Base-by-base conservation (phyloP, 2,888 invertebrate genomes). In the Eupeodes luniger region DNA sequence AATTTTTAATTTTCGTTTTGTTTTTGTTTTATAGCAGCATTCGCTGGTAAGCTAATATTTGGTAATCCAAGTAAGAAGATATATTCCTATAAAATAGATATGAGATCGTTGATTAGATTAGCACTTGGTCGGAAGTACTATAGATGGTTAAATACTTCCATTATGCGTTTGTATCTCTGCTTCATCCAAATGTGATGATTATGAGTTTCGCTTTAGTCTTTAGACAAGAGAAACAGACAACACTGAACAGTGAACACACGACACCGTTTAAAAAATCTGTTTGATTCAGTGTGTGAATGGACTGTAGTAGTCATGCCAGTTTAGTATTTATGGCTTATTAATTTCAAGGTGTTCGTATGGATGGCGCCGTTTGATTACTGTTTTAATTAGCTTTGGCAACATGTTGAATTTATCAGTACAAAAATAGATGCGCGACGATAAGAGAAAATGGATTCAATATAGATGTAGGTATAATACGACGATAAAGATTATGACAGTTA, bases 341-440 rank as follows among this genome's bases (percentile, higher is more conserved):
- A 80, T 82, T 82, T 82, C 86, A 86, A 86, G 86, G 82, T 86
- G 79, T 82, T 82, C 47, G 66, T 61, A 79, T 79, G 82, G 86
- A 86, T 86, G 86, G 86, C 86, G 86, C 86, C 86, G 64, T 86
- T 86, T 86, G 86, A 86, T 86, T 86, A 79, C 82, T 79, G 79
- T 79, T 82, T 86, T 82, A 86, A 86, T 86, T 82, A 86, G 82
- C 70, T 79, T 12, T 76, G 76, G 66, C 76, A 82, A 82, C 76
- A 79, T 79, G 86, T 79, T 80, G 64, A 80, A 72, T 72, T 47
- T 86, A 80, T 76, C 70, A 79, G 79, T 64, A 72, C 82, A 74
- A 82, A 80, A 86, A 40, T 44, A 86, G 76, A 69, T 75, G 69
- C 27, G 51, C 57, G 2, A 14, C 5, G 40, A 70, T 70, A 69